Percentiles rank a stretch among this genome's conserved stretches.
Conservation (phyloP, 2,113 vertebrate genomes). For the Pelusios castaneus region DNA sequence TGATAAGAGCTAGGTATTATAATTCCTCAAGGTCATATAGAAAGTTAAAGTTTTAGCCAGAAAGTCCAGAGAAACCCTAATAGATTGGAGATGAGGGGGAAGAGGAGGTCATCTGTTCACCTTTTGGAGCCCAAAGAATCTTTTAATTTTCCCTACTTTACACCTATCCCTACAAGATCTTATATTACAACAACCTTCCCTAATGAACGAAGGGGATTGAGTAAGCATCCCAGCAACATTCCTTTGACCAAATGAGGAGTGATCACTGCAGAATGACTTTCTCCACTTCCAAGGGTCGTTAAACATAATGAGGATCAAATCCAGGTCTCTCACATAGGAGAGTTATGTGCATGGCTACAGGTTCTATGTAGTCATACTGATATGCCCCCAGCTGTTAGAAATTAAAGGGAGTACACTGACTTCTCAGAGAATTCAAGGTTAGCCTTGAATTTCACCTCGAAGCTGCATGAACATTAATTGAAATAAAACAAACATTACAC, state of each 20-base stretch:
- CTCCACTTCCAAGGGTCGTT: neutral
- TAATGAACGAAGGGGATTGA: neutral
- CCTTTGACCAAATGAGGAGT: neutral
- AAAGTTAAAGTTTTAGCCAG: neutral
- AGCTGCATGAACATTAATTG: neutral
- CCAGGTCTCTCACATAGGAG: neutral
- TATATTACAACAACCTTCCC: neutral
- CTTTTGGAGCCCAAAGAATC: neutral
- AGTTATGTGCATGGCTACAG: neutral
- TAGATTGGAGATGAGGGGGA: neutral
- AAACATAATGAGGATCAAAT: neutral
- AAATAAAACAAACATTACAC: constrained; percentile 7
- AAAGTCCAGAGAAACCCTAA: neutral
- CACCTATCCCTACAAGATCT: neutral
- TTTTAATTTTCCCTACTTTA: neutral
- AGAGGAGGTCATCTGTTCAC: too few relatives aligned
- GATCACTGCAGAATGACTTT: neutral
- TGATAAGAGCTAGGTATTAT: neutral
- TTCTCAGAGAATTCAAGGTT: neutral
- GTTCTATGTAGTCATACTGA: neutral
- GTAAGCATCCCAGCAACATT: neutral
- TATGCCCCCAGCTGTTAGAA: neutral
- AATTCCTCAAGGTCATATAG: neutral
- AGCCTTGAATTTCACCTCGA: neutral
- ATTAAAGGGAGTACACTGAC: neutral